Evolutionary conservation across 2,888 invertebrate genomes (phyloP).

Genomic region (Drosophila seclusa): DNA sequence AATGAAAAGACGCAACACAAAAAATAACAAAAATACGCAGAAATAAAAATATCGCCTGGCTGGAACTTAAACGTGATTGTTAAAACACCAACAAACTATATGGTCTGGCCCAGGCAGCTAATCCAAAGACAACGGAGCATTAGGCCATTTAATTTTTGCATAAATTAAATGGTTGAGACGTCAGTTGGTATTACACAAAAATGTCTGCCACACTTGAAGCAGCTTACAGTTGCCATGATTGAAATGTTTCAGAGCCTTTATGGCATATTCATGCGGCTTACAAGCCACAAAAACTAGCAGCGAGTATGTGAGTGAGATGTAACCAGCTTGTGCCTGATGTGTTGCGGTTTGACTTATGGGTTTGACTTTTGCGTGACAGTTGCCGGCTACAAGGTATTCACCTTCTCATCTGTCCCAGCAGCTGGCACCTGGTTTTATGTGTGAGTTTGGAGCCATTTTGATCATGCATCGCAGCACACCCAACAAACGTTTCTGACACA

Average conservation of each 20-base stretch:
- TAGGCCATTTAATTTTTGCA: constrained; percentile 53
- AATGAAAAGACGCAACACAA: constrained; percentile 8
- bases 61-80: constrained; percentile 24
- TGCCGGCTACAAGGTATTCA: constrained; percentile 11
- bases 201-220: constrained; percentile 23
- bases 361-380: constrained; percentile 61
- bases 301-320: constrained; percentile 3
- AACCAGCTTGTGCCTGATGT: constrained; percentile 50
- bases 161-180: constrained; percentile 49
- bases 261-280: constrained; percentile 36
- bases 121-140: constrained; percentile 55
- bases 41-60: constrained; percentile 28
- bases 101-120: constrained; percentile 27
- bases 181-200: constrained; percentile 15
- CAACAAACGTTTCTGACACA: constrained; percentile 72
- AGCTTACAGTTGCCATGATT: constrained; percentile 39
- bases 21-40: neutral
- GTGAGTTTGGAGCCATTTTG: constrained; percentile 37
- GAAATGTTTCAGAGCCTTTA: constrained; percentile 39
- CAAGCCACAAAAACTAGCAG: constrained; percentile 40
- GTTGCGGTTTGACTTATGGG: constrained; percentile 67
- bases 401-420: constrained; percentile 4
- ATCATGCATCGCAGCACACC: constrained; percentile 43
- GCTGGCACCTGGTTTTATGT: constrained; percentile 35
- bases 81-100: neutral